These are phyloP conservation scores for Ypsolopha sequella DNA, from an alignment of 2,888 invertebrate species.

Conservation along the genomic window DNA sequence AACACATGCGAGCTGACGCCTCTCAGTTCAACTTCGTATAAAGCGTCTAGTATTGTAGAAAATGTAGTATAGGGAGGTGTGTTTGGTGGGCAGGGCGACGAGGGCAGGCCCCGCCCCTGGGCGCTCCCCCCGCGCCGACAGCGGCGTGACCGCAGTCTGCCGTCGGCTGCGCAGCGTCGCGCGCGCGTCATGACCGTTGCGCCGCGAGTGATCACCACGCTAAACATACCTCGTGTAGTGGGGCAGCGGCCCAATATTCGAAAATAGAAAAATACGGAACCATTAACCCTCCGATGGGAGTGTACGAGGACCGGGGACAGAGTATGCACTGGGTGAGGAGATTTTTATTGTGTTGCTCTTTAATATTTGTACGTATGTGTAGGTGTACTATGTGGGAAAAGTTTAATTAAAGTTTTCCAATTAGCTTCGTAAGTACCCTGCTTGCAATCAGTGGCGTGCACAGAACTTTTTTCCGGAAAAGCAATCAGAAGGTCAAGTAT, in stretches of 20 bases:
- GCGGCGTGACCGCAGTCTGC: constrained; percentile 33
- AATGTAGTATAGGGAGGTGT: neutral
- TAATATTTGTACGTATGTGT: too few relatives aligned
- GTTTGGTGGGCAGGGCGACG: constrained; percentile 5
- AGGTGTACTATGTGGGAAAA: too few relatives aligned
- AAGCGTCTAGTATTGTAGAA: too few relatives aligned
- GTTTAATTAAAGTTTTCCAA: too few relatives aligned
- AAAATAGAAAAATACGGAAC: constrained; percentile 59
- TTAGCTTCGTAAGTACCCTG: too few relatives aligned
- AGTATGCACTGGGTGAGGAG: constrained; percentile 90
- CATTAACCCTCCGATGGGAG: constrained; percentile 87
- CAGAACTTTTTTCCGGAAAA: too few relatives aligned
- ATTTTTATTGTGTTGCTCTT: neutral
- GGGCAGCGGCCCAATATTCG: constrained; percentile 61
- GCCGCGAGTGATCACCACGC: constrained; percentile 34
- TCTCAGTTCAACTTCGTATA: neutral
- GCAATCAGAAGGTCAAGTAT: too few relatives aligned
- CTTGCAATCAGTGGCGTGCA: too few relatives aligned
- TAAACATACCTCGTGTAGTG: constrained; percentile 37
- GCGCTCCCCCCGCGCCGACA: constrained; percentile 10
- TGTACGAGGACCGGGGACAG: constrained; percentile 90
- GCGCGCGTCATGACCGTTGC: constrained; percentile 20
- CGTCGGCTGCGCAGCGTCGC: constrained; percentile 54
- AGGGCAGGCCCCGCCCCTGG: constrained; percentile 26
- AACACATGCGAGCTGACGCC: constrained; percentile 13